Conservation (phyloP, 1,140 invertebrate species). For the Drosophila malerkotliana region DNA sequence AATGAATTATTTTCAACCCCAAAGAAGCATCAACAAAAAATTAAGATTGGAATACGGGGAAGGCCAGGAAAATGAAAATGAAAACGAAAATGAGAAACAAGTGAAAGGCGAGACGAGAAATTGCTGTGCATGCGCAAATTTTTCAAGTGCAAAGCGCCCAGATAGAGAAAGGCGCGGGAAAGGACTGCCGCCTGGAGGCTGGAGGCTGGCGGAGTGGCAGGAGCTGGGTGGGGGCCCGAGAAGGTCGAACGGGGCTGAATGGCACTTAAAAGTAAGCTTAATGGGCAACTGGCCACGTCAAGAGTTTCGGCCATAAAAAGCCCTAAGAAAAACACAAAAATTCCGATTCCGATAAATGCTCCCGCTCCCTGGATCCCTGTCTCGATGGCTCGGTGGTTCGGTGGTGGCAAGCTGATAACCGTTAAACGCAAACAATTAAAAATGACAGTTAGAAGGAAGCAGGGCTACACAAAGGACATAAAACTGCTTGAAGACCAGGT, state of each 20-base stretch:
- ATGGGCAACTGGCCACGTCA: constrained; percentile 69
- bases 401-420: constrained; percentile 41
- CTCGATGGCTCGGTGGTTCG: background rate
- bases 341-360: constrained; percentile 51
- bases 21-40: constrained; percentile 63
- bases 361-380: background rate
- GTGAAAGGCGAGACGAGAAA: constrained; percentile 57
- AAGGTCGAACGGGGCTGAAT: constrained; percentile 32
- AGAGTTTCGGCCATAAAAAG: constrained; percentile 69
- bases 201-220: background rate
- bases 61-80: constrained; percentile 54
- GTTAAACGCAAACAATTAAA: constrained; percentile 73
- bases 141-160: constrained; percentile 63
- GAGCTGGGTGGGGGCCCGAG: constrained; percentile 6
- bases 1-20: constrained; percentile 82
- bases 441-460: constrained; percentile 62
- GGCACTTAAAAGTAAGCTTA: constrained; percentile 75
- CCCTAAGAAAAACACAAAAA: constrained; percentile 40
- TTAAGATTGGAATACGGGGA: constrained; percentile 47
- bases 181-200: background rate
- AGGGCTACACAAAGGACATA: constrained; percentile 35
- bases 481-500: constrained; percentile 50
- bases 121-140: constrained; percentile 75
- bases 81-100: constrained; percentile 70
- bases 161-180: constrained; percentile 19